These are phyloP conservation scores for Phaonia tiefii DNA, from an alignment of 2,888 invertebrate species.

Conservation along the genomic window DNA sequence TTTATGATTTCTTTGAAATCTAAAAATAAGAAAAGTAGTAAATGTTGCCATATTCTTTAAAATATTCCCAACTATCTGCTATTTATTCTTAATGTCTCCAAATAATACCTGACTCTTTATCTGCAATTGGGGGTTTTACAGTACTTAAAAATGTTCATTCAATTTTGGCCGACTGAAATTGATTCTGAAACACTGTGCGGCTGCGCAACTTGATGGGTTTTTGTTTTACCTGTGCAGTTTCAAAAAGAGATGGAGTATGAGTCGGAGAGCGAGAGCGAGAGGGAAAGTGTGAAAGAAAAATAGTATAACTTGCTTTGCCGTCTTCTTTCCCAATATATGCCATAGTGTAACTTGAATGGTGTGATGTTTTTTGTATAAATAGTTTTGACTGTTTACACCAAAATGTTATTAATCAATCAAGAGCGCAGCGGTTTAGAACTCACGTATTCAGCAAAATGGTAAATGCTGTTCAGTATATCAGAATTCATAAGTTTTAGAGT, in stretches of 20 bases:
- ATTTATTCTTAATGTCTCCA: no score
- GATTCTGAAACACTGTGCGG: no score
- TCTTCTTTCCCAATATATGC: slow-evolving; percentile 7
- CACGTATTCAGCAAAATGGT: slow-evolving; percentile 56
- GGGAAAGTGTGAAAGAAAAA: not conserved
- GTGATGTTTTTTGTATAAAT: slow-evolving; percentile 62
- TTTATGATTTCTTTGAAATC: no score
- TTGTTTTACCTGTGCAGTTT: slow-evolving; percentile 14
- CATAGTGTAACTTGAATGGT: slow-evolving; percentile 25
- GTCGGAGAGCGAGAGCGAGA: not conserved
- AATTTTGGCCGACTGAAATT: no score
- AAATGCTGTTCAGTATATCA: slow-evolving; percentile 17
- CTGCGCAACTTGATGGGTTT: slow-evolving; percentile 8
- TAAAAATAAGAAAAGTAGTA: no score
- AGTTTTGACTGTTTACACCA: not conserved
- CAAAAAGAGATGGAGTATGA: not conserved
- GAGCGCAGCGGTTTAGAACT: slow-evolving; percentile 16
- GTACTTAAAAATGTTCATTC: no score
- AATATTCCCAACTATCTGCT: no score
- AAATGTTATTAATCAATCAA: slow-evolving; percentile 17
- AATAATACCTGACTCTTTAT: no score
- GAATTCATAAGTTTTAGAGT: no score
- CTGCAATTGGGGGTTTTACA: no score
- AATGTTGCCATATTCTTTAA: no score
- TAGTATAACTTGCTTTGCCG: slow-evolving; percentile 5